Evolutionary conservation across 2,113 vertebrate species (phyloP).

Genomic region (Tursiops truncatus): DNA sequence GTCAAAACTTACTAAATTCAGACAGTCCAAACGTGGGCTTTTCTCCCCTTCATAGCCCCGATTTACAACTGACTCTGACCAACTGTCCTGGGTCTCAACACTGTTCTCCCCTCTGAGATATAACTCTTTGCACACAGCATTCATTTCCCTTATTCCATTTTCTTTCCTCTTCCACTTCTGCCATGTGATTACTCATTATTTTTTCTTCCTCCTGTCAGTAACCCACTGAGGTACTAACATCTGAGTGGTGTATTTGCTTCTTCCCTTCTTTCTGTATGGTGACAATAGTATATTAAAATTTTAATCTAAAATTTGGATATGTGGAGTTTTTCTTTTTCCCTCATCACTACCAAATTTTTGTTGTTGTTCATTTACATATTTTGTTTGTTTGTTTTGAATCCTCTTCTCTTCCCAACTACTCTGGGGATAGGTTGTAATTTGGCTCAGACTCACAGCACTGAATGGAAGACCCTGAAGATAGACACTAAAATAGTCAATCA

Average conservation of each 20-base stretch:
- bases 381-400: neutral
- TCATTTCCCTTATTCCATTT: neutral
- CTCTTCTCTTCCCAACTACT: neutral
- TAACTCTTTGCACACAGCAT: neutral
- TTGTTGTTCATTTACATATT: neutral
- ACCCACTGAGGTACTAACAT: neutral
- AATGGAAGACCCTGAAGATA: neutral
- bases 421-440: neutral
- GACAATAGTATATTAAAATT: neutral
- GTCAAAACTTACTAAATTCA: neutral
- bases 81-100: neutral
- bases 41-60: fast-evolving
- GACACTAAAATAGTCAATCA: neutral
- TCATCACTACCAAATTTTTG: neutral
- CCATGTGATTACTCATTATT: neutral
- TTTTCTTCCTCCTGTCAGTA: neutral
- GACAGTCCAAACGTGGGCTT: neutral
- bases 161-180: neutral
- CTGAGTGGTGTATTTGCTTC: neutral
- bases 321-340: neutral
- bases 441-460: neutral
- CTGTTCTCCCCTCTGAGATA: neutral
- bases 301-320: neutral
- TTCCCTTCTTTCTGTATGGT: neutral
- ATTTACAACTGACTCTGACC: neutral